Evolutionary conservation across 1,140 invertebrate genomes (phyloP), one percentile per base, ranked within the genome.

Genomic region (Sipha flava): DNA sequence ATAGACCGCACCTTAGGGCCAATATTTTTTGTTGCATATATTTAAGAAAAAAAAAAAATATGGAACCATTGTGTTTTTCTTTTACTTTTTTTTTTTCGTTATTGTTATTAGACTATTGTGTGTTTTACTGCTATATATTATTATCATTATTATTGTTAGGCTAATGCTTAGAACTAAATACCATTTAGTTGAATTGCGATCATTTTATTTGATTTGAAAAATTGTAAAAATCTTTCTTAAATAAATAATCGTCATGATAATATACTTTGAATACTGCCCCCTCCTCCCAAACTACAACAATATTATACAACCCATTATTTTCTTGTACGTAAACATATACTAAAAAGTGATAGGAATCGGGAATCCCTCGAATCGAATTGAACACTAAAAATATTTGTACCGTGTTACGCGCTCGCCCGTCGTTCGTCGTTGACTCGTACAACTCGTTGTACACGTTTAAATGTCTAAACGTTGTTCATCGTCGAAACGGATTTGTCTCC

Each of bases 31-130:
- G 47, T 73, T 77, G 49, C 23, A 5, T 34, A 77, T 26, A 37
- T 59, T 37, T 57, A 73, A 49, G 43, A 64, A 14, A 64, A 37
- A 64, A 14, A 64, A 37, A 34, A 37, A 37, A 37, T 45, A 45
- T 26, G n/a, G 4, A 47, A 75, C 34, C 14, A 34, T 34, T 75
- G 52, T 57, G n/a, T 57, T 59, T 77, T 40, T 75, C 6, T 75
- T 57, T 75, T 45, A 26, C 23, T 40, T 75, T 54, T 57, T 77
- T 57, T 77, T 77, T n/a, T 34, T 77, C 14, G 54, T 77, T 29
- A 77, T 77, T 77, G 73, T 77, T 77, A 29, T 77, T 77, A 77
- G 52, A 77, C n/a, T 77, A 59, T 59, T 77, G 73, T 77, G 73
- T 77, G 73, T 77, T 77, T 77, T 77, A 77, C 34, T 57, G 52